Conservation (phyloP, 2,797 vertebrate genomes). For the Chaetodon trifasciatus region DNA sequence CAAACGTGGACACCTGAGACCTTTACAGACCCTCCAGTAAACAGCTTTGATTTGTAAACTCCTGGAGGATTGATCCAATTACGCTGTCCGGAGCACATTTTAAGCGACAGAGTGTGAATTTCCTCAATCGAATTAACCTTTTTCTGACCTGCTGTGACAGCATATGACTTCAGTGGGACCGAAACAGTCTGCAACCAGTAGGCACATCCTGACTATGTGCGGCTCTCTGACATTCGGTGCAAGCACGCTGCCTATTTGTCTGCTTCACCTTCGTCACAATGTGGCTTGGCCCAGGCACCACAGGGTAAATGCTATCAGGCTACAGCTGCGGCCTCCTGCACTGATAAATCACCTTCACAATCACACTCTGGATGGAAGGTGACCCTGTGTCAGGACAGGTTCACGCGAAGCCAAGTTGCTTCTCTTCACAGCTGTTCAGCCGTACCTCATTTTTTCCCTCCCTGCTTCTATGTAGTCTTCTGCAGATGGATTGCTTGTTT, state of each 20-base stretch:
- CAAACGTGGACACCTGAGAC: neutral
- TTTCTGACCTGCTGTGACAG: neutral
- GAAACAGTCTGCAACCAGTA: conserved; percentile 1
- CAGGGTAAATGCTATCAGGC: conserved; percentile 18
- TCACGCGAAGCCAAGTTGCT: conserved; percentile 18
- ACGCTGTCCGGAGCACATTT: neutral
- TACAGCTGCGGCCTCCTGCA: conserved; percentile 20
- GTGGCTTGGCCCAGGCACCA: conserved; percentile 5
- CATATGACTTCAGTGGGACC: conserved; percentile 8
- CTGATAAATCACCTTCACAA: conserved; percentile 19
- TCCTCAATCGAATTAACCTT: neutral
- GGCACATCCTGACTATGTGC: conserved; percentile 14
- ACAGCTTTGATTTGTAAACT: conserved; percentile 17
- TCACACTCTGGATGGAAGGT: conserved; percentile 8
- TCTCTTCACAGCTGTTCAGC: conserved; percentile 33
- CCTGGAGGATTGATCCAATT: neutral
- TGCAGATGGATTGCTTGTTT: conserved; percentile 59
- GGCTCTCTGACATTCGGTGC: conserved; percentile 32
- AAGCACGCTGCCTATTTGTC: conserved; percentile 35
- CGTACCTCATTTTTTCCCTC: neutral
- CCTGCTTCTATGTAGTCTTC: conserved; percentile 11
- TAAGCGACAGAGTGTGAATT: neutral
- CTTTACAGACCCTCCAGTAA: neutral
- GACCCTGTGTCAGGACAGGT: conserved; percentile 17
- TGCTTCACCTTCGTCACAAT: conserved; percentile 44